Conservation (phyloP, 2,113 vertebrate species). For the Gobio gobio region DNA sequence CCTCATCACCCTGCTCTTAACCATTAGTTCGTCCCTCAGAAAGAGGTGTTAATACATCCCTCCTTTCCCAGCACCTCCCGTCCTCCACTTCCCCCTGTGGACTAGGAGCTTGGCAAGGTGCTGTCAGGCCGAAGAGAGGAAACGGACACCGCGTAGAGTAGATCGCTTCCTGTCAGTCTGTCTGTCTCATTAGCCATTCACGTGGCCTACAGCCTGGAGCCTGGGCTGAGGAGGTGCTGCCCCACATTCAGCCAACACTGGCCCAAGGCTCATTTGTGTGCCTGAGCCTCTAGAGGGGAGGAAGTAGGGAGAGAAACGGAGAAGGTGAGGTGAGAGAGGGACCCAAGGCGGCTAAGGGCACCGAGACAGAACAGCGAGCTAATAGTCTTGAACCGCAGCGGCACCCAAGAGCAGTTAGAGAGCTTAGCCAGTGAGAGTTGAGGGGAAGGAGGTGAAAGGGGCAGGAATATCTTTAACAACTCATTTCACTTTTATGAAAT, state of each 20-base stretch:
- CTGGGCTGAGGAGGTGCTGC: conserved; percentile 31
- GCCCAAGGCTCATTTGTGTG: conserved; percentile 71
- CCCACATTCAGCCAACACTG: conserved; percentile 43
- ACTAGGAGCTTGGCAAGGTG: conserved; percentile 57
- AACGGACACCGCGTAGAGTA: neutral
- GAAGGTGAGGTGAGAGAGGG: conserved; percentile 33
- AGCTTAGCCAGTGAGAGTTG: conserved; percentile 58
- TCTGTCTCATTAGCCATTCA: conserved; percentile 28
- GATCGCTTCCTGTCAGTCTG: conserved; percentile 2
- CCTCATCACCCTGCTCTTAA: conserved; percentile 13
- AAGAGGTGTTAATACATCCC: conserved; percentile 28
- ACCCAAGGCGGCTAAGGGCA: conserved; percentile 53
- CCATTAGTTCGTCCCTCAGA: conserved; percentile 9
- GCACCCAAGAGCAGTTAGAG: conserved; percentile 44
- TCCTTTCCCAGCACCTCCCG: conserved; percentile 18
- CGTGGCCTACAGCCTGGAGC: conserved; percentile 26
- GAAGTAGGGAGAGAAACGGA: conserved; percentile 45
- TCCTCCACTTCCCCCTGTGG: neutral
- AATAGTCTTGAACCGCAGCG: conserved; percentile 62
- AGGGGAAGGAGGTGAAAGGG: conserved; percentile 54
- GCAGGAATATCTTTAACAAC: conserved; percentile 76
- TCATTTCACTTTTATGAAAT: conserved; percentile 84
- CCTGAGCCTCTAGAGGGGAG: conserved; percentile 65
- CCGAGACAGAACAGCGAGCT: conserved; percentile 53
- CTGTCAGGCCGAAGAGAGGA: conserved; percentile 47